Conservation (phyloP, 2,888 invertebrate species). For the Parthenolecanium corni region DNA sequence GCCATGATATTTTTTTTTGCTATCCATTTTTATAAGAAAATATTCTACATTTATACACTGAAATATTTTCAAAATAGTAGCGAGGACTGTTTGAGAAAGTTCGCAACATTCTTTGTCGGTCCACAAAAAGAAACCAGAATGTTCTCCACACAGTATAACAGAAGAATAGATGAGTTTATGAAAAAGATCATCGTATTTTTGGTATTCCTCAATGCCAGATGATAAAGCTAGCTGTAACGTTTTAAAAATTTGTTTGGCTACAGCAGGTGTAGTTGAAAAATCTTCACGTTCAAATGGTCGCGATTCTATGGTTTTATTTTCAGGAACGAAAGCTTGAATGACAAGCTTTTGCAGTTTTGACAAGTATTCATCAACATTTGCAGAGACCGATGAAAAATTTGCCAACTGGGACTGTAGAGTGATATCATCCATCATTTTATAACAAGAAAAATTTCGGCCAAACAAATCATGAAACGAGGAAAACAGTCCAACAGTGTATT, state of each 20-base stretch:
- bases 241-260: neutral
- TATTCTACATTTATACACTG: neutral
- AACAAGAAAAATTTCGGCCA: too few relatives aligned
- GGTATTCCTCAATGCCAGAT: too few relatives aligned
- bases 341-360: neutral
- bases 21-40: neutral
- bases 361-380: too few relatives aligned
- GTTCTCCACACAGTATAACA: conserved; percentile 18
- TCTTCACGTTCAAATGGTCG: conserved; percentile 15
- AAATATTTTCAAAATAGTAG: neutral
- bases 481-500: too few relatives aligned
- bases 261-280: neutral
- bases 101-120: neutral
- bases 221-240: too few relatives aligned
- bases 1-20: neutral
- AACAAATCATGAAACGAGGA: too few relatives aligned
- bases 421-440: too few relatives aligned
- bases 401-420: too few relatives aligned
- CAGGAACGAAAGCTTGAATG: neutral
- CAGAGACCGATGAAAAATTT: too few relatives aligned
- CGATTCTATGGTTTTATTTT: conserved; percentile 6
- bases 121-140: conserved; percentile 12
- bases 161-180: neutral
- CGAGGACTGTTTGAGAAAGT: neutral
- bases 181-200: too few relatives aligned